Evolutionary conservation across 2,888 invertebrate genomes (phyloP), one percentile per base, ranked within the genome.

Genomic region (Drosophila merina): DNA sequence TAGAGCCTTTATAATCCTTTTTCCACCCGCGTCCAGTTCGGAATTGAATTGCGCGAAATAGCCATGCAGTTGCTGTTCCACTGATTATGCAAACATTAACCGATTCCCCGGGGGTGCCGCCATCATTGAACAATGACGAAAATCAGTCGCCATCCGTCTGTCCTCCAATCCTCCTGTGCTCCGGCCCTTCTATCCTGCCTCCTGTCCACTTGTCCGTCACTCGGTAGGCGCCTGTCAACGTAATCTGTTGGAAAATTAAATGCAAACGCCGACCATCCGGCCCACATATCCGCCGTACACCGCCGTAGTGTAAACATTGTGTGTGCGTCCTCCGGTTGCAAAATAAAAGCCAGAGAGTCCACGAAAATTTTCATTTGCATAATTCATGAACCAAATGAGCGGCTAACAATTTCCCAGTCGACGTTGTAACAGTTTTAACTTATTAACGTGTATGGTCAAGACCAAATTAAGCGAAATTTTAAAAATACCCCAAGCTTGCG

Each of bases 231-330:
- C 49, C 31, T 49, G 52, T 40, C 49, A 63, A 28, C 42, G 69
- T 77, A 78, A 66, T 74, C 54, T 55, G 64, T 49, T 73, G 83
- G 83, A 83, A 82, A 85, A 82, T 82, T 70, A 70, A 82, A 77
- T 85, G 52, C 75, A 67, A 75, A 42, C 57, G 14, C 57, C 54
- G 40, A 38, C 38, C 38, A 38, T 38, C n/a, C 40, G 33, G 26
- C 28, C 54, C 66, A 42, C 12, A 40, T 36, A 48, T 14, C 56
- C 54, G 20, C 25, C 25, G 31, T 31, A 28, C 20, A 44, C 45
- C 52, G 25, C 25, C 49, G 28, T 6, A 20, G 30, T 50, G 59
- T 48, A 70, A 57, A 66, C 54, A 42, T n/a, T 47, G 40, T 12
- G 40, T 42, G 36, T 38, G 38, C 10, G 26, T 20, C 30, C 42